Base-by-base conservation (phyloP, 2,797 vertebrate species). In the Acanthopagrus latus region DNA sequence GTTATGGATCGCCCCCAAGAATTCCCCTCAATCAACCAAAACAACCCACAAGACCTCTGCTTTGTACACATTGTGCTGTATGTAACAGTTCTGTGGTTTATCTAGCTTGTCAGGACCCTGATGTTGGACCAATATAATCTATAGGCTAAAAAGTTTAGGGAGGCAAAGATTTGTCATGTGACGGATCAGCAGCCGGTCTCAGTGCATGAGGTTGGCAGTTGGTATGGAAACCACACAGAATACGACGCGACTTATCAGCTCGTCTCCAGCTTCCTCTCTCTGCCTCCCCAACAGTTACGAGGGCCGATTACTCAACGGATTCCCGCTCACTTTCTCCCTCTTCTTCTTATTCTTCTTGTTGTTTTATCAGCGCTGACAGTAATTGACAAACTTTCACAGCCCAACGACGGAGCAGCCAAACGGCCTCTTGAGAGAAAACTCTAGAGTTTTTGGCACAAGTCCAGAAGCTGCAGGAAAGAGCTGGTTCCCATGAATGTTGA, bases 401-500 rank as follows among this genome's bases (percentile, higher is more conserved):
- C 55, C 44, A 29, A 23, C 13, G 16, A 80, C 0, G 17, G 57
- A 73, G 63, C 33, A 0, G 65, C 44, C 43, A 47, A 78, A 59
- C 8, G 27, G 62, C 75, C 79, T 76, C 76, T 50, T 67, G 81
- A 83, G 87, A 83, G 87, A 87, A 81, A 88, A 78, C 66, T 83
- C 47, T 13, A 0, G n/a, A 13, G 41, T 57, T 72, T 72, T 50
- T 85, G 89, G 80, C 71, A 1, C 44, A 0, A 55, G 57, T 82
- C 82, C 88, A 91, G 46, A 75, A 71, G 23, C 66, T 7, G 20
- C 72, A 81, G 78, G 73, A 86, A 85, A 6, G 76, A 60, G 64
- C 58, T 56, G 56, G 83, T 92, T 91, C 87, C 88, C 88, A 90
- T 77, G 80, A 79, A 83, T 54, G 82, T 65, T 79, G 8, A 52